phyloP scores from a whole-genome alignment of 2,113 vertebrate species.

The Puffinus mauretanicus region DNA sequence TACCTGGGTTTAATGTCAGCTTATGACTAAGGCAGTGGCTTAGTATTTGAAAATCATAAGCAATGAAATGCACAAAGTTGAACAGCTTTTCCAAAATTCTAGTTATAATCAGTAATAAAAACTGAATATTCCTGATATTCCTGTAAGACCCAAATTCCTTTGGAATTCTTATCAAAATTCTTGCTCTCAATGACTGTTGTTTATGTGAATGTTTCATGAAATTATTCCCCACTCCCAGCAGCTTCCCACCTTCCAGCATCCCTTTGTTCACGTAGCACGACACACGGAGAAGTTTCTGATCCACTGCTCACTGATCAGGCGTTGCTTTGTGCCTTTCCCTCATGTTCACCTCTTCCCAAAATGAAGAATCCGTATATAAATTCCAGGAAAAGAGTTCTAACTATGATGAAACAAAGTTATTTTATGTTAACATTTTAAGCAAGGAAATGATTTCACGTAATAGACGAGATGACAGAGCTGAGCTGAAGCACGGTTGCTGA shows the following conservation, averaged over 20 bases:
- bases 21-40: background rate
- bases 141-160: background rate
- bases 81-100: background rate
- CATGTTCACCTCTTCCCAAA: background rate
- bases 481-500: background rate
- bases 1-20: background rate
- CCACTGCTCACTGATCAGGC: background rate
- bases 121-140: background rate
- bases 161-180: background rate
- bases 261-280: background rate
- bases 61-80: background rate
- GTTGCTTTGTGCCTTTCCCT: background rate
- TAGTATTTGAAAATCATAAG: background rate
- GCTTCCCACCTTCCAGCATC: background rate
- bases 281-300: background rate
- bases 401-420: background rate
- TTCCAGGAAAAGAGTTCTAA: background rate
- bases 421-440: background rate
- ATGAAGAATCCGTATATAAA: background rate
- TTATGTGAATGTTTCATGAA: background rate
- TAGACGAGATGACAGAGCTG: slow-evolving; percentile 4
- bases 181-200: background rate
- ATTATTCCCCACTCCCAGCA: background rate
- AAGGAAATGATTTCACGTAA: background rate
- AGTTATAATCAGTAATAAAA: background rate